Percentiles rank a stretch among this genome's conserved stretches.
Evolutionary conservation across 2,113 vertebrate species (phyloP).

Genomic region (Oryzias curvinotus): DNA sequence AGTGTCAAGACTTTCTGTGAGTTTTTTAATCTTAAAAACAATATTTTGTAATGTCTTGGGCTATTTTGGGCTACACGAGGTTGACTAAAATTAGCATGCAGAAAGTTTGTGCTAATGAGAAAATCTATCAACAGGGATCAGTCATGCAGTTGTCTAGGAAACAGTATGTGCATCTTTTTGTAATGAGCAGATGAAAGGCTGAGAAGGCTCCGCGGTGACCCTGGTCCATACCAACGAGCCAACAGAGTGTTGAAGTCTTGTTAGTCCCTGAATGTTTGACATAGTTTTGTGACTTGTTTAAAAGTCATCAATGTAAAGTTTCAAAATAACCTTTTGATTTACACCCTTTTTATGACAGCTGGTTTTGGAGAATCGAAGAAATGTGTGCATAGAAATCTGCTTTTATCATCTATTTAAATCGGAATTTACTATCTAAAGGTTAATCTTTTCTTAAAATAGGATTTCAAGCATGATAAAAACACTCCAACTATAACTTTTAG

Average conservation of each 20-base stretch:
- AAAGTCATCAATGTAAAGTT: too few relatives aligned
- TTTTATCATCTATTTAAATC: too few relatives aligned
- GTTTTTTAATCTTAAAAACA: neutral
- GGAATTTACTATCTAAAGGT: too few relatives aligned
- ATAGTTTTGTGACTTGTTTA: neutral
- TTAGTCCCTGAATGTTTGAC: constrained; percentile 1
- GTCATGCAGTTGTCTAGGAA: constrained; percentile 66
- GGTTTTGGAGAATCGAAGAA: too few relatives aligned
- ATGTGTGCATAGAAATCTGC: too few relatives aligned
- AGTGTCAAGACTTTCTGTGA: constrained; percentile 11
- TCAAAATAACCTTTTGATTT: too few relatives aligned
- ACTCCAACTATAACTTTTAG: too few relatives aligned
- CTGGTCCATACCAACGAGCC: constrained; percentile 61
- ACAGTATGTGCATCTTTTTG: constrained; percentile 51
- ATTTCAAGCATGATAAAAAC: too few relatives aligned
- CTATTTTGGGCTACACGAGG: constrained; percentile 33
- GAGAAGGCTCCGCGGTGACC: constrained; percentile 32
- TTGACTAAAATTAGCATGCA: constrained; percentile 34
- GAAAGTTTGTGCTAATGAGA: constrained; percentile 35
- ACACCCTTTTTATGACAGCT: too few relatives aligned
- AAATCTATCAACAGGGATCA: constrained; percentile 60
- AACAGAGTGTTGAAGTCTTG: constrained; percentile 5
- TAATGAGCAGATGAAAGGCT: constrained; percentile 60
- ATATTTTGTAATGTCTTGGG: constrained; percentile 19
- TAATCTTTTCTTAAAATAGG: too few relatives aligned